Evolutionary conservation across 2,797 vertebrate species (phyloP).

Genomic region (Acanthopagrus latus): DNA sequence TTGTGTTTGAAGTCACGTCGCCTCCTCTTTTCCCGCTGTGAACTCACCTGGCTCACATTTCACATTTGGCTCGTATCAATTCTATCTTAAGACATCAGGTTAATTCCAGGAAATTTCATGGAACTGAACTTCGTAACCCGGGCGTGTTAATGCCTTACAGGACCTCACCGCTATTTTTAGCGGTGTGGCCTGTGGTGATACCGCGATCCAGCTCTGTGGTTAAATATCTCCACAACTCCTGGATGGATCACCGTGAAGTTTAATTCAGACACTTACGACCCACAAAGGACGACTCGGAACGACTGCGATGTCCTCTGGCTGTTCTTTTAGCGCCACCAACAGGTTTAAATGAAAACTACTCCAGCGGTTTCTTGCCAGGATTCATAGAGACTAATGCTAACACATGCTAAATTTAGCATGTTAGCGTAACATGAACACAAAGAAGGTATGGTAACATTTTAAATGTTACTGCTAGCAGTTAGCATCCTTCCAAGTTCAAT

Average conservation of each 20-base stretch:
- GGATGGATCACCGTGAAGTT: neutral
- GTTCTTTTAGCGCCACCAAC: constrained; percentile 22
- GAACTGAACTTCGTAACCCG: constrained; percentile 43
- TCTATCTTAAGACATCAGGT: constrained; percentile 57
- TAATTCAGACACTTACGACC: neutral
- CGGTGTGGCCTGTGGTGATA: neutral
- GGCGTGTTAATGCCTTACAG: constrained; percentile 43
- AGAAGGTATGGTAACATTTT: no score
- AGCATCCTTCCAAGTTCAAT: neutral
- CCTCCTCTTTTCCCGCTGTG: neutral
- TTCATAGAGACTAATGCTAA: neutral
- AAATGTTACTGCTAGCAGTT: neutral
- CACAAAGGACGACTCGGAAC: no score
- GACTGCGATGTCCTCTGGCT: neutral
- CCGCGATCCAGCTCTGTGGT: constrained; percentile 18
- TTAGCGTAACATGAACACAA: neutral
- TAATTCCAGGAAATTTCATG: constrained; percentile 54
- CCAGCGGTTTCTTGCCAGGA: neutral
- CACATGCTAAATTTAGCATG: neutral
- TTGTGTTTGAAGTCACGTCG: neutral
- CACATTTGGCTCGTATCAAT: constrained; percentile 13
- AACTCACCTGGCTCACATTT: constrained; percentile 44
- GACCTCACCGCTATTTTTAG: constrained; percentile 40
- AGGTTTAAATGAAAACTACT: neutral
- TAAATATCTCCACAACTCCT: neutral